Base-by-base conservation (phyloP, 2,888 invertebrate genomes). In the Crocallis elinguaria region DNA sequence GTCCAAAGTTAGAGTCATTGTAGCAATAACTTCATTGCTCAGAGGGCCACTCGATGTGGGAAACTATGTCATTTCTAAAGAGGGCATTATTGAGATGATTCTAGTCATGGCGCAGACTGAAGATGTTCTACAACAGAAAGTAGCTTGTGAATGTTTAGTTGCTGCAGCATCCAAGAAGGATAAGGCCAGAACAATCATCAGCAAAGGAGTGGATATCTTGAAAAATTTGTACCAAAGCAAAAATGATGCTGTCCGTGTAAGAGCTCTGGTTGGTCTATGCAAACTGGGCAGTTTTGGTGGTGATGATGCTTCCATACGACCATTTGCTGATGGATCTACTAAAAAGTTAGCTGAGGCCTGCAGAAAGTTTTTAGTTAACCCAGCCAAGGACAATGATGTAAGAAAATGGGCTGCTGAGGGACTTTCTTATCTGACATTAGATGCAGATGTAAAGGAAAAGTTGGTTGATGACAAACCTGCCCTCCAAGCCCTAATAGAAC, bases 401-500 rank as follows among this genome's bases (percentile, higher is more conserved):
- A 93, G 97, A 38, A 96, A 97, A 73, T 99, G 99, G 98, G 98
- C 99, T 0, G 97, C 98, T 5, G 99, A 99, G 91, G 99, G 99
- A 0, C 92, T 99, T 3, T 98, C 99, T 0, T 99, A 99, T 78
- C 92, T 99, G 4, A 98, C 99, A 0, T 92, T 99, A 49, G 99
- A 99, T 91, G 99, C 98, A 7, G 99, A 99, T 84, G 98, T 99
- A 0, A 99, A 99, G 81, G 99, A 99, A 80, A 98, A 98, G 80
- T 85, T 99, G 29, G 95, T 98, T 36, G 96, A 97, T 77, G 99
- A 99, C 77, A 93, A 90, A 74, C 76, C 94, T 12, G 97, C 98
- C 0, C 89, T 99, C 45, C 94, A 94, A 72, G 95, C 98, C 0
- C 93, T 99, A 50, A 95, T 99, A 71, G 97, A 98, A 74, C 86